Base-by-base conservation (phyloP, 2,797 vertebrate species). In the Sparus aurata region DNA sequence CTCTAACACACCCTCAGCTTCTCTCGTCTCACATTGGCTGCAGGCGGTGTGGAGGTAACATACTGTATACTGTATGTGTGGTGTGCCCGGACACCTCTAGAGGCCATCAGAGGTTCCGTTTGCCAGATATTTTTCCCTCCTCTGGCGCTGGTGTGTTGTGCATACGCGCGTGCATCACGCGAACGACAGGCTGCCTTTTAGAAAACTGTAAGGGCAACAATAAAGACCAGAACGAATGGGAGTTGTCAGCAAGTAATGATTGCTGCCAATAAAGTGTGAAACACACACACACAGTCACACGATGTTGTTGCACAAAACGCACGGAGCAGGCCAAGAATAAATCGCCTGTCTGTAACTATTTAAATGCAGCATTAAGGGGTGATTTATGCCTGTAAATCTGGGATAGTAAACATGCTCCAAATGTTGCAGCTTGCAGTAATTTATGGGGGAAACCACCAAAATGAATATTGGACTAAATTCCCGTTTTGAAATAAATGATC, bases 311-410 rank as follows among this genome's bases (percentile, higher is more conserved):
- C 77, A 77, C 85, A 83, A 85, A 88, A 80, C 75, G 62, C 43
- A n/a, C 41, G 34, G 61, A 34, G 80, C 5, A 47, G 74, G 92
- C 93, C 94, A 95, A 93, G 91, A 94, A 95, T 94, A 94, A 95
- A 94, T 94, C 93, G 92, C 90, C 87, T 95, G 93, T 95, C 94
- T 94, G 92, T 95, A 94, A 93, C 89, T 92, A 92, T 95, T 95
- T 94, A 95, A 95, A 92, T 87, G 87, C 83, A 85, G 88, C 87
- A 92, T 91, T 91, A 92, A 87, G 85, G 85, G 75, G 79, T 93
- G 94, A 96, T 95, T 94, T 95, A 94, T 93, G 83, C 66, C 58
- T 43, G 75, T 86, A 91, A 92, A 86, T 89, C 82, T 79, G 71
- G 85, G 73, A 87, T 87, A 87, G 85, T 88, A 83, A 94, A 92